These are phyloP conservation scores for Sialia sialis DNA, from an alignment of 2,113 vertebrate species.

Conservation along the genomic window DNA sequence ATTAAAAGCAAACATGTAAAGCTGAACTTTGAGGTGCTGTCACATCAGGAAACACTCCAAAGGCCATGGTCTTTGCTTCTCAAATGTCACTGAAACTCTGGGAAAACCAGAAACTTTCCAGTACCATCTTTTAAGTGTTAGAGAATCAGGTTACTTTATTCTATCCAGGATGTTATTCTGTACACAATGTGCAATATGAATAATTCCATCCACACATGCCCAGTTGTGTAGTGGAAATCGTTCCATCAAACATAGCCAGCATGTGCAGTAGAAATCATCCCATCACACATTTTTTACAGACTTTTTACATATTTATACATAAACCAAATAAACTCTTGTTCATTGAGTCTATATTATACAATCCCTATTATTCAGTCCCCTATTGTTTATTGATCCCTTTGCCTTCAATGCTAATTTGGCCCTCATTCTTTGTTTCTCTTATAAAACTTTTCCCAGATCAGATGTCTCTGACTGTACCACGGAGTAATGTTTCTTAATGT, in stretches of 20 bases:
- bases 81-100: neutral
- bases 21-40: neutral
- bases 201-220: neutral
- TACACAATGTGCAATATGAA: neutral
- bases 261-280: neutral
- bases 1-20: neutral
- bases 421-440: neutral
- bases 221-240: neutral
- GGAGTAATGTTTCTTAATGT: neutral
- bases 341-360: neutral
- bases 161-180: neutral
- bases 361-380: neutral
- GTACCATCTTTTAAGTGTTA: neutral
- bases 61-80: neutral
- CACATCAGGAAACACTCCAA: neutral
- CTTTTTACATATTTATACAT: neutral
- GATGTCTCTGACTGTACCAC: neutral
- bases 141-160: neutral
- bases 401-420: neutral
- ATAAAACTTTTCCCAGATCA: neutral
- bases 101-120: neutral
- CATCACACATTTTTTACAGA: neutral
- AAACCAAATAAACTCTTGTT: neutral
- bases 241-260: neutral
- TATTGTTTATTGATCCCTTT: neutral